Evolutionary conservation across 2,797 vertebrate genomes (phyloP).

Genomic region (Eupleurogrammus muticus): DNA sequence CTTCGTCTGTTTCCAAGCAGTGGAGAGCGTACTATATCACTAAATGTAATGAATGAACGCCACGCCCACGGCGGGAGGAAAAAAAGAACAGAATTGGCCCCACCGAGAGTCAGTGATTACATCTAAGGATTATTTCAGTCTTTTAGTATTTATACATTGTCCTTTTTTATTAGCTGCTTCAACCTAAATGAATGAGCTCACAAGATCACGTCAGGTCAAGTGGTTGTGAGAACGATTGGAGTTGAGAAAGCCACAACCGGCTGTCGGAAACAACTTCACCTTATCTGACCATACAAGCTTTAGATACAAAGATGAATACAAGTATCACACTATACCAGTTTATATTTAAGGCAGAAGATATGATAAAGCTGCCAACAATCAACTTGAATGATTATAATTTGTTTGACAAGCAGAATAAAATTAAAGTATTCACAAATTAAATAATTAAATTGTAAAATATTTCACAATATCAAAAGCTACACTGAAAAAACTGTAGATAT

Average conservation of each 20-base stretch:
- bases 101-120: slow-evolving; percentile 56
- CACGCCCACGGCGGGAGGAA: slow-evolving; percentile 53
- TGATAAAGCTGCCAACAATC: background rate
- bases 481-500: too few relatives aligned
- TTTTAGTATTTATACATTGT: slow-evolving; percentile 51
- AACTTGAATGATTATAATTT: background rate
- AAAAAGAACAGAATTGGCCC: slow-evolving; percentile 54
- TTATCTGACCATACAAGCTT: background rate
- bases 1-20: slow-evolving; percentile 66
- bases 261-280: background rate
- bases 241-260: too few relatives aligned
- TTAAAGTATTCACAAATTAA: background rate
- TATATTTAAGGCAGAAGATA: background rate
- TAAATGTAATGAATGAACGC: slow-evolving; percentile 62
- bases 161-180: slow-evolving; percentile 54
- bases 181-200: slow-evolving; percentile 56
- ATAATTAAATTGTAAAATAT: background rate
- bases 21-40: slow-evolving; percentile 59
- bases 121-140: slow-evolving; percentile 62
- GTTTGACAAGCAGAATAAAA: background rate
- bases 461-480: too few relatives aligned
- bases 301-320: background rate
- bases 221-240: slow-evolving; percentile 22
- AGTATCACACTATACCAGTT: background rate
- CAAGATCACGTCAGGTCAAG: slow-evolving; percentile 50